These are phyloP conservation scores for Leucopternis melanops DNA, from an alignment of 2,113 vertebrate genomes.

Conservation along the genomic window DNA sequence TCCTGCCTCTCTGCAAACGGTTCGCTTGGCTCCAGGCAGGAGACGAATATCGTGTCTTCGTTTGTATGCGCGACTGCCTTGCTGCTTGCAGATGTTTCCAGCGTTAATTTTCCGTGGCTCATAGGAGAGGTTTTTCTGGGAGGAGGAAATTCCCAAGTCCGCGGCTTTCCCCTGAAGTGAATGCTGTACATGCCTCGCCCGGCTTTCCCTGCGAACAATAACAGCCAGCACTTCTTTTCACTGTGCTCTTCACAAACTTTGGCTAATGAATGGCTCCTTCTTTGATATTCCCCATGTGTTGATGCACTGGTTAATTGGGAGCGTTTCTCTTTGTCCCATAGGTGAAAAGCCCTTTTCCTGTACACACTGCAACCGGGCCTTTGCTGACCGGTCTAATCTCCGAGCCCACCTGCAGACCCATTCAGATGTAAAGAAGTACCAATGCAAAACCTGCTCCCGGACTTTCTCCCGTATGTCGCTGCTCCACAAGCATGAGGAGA, in stretches of 20 bases:
- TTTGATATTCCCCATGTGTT: conserved; percentile 24
- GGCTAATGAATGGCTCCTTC: conserved; percentile 21
- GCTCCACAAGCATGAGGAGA: conserved; percentile 90
- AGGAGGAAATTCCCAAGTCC: neutral
- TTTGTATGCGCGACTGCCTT: neutral
- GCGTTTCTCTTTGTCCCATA: conserved; percentile 58
- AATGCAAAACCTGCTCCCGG: conserved; percentile 87
- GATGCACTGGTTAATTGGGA: conserved; percentile 53
- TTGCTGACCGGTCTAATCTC: conserved; percentile 96
- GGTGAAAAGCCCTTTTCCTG: conserved; percentile 96
- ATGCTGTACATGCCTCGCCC: neutral
- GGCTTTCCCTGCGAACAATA: neutral
- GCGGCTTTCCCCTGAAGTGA: neutral
- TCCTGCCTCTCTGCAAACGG: neutral
- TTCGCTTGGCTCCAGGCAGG: neutral
- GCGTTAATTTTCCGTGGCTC: neutral
- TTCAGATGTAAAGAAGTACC: conserved; percentile 97
- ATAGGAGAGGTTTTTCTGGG: neutral
- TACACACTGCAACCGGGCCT: conserved; percentile 92
- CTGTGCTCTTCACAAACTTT: neutral
- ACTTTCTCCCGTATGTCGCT: conserved; percentile 99
- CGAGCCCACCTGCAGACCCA: conserved; percentile 97
- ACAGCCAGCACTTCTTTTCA: conserved; percentile 24
- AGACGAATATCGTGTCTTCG: neutral
- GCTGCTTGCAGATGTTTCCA: neutral